phyloP scores from a whole-genome alignment of 2,797 vertebrate genomes.

The Coracias cyanogaster region DNA sequence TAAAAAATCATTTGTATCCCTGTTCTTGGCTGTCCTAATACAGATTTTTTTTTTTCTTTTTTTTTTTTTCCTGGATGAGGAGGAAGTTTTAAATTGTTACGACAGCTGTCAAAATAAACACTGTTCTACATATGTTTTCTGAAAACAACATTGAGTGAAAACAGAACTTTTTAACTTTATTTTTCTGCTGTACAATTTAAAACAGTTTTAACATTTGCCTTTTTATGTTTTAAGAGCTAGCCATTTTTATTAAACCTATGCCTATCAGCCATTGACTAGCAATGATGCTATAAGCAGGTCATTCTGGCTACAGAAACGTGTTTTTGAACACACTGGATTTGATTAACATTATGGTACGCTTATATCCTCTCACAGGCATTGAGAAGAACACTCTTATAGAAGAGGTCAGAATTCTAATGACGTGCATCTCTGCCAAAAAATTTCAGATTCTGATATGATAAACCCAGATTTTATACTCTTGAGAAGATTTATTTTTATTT shows the following conservation, averaged over 20 bases:
- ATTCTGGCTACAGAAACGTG: slow-evolving; percentile 79
- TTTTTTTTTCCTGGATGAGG: slow-evolving; percentile 67
- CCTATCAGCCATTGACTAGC: slow-evolving; percentile 78
- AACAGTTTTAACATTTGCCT: slow-evolving; percentile 87
- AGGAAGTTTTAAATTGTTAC: slow-evolving; percentile 85
- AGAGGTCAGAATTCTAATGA: slow-evolving; percentile 76
- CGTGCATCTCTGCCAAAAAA: slow-evolving; percentile 83
- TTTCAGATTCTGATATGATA: slow-evolving; percentile 77
- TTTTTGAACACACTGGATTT: slow-evolving; percentile 86
- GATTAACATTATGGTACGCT: slow-evolving; percentile 81
- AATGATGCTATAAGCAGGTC: slow-evolving; percentile 75
- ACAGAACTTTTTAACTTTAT: slow-evolving; percentile 88
- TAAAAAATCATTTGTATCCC: slow-evolving; percentile 81
- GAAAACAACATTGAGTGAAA: slow-evolving; percentile 83
- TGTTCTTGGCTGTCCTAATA: slow-evolving; percentile 80
- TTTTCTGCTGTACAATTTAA: slow-evolving; percentile 89
- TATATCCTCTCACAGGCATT: slow-evolving; percentile 74
- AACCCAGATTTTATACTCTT: slow-evolving; percentile 87
- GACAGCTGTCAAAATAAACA: slow-evolving; percentile 82
- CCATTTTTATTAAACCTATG: slow-evolving; percentile 85
- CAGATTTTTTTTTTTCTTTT: slow-evolving; percentile 62
- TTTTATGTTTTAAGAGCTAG: slow-evolving; percentile 87
- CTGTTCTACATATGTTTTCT: slow-evolving; percentile 85
- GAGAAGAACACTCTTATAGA: slow-evolving; percentile 72
- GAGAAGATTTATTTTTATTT: slow-evolving; percentile 89